Conservation (phyloP, 2,888 invertebrate species). For the Cactoblastis cactorum region DNA sequence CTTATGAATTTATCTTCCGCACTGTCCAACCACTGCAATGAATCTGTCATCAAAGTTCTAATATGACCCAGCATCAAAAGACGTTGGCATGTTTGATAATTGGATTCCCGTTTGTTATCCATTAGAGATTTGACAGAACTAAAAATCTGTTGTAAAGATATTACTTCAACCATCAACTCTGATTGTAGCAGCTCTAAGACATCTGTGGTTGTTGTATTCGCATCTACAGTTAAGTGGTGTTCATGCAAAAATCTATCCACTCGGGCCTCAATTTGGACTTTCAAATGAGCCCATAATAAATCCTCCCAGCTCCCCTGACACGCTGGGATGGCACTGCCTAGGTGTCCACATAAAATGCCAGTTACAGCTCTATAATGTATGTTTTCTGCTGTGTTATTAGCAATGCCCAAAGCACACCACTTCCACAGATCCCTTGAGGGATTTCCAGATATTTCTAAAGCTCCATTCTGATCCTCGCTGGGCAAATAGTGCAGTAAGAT, state of each 20-base stretch:
- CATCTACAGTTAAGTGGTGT: constrained; percentile 66
- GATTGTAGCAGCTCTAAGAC: constrained; percentile 61
- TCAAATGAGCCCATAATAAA: constrained; percentile 92
- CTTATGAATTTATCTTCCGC: constrained; percentile 81
- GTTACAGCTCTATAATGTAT: constrained; percentile 82
- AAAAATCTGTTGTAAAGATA: constrained; percentile 64
- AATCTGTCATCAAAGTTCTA: constrained; percentile 84
- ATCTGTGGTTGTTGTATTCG: constrained; percentile 61
- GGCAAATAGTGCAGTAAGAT: constrained; percentile 92
- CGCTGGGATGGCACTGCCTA: constrained; percentile 86
- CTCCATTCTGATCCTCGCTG: constrained; percentile 70
- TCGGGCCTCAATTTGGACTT: constrained; percentile 88
- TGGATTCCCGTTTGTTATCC: constrained; percentile 80
- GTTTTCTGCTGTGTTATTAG: constrained; percentile 76
- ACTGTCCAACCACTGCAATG: constrained; percentile 82
- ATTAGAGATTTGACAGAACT: constrained; percentile 65
- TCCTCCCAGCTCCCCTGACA: constrained; percentile 93
- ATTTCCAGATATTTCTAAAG: constrained; percentile 88
- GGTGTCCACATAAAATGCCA: constrained; percentile 90
- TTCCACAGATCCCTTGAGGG: constrained; percentile 90
- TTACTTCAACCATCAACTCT: constrained; percentile 56
- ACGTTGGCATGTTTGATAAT: constrained; percentile 89
- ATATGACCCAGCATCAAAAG: constrained; percentile 90
- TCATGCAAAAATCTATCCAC: constrained; percentile 84
- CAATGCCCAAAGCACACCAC: constrained; percentile 83